A percentile compares a stretch with the other conserved stretches of the same genome.
Conservation (phyloP, 2,797 vertebrate genomes). For the Macropodus opercularis region DNA sequence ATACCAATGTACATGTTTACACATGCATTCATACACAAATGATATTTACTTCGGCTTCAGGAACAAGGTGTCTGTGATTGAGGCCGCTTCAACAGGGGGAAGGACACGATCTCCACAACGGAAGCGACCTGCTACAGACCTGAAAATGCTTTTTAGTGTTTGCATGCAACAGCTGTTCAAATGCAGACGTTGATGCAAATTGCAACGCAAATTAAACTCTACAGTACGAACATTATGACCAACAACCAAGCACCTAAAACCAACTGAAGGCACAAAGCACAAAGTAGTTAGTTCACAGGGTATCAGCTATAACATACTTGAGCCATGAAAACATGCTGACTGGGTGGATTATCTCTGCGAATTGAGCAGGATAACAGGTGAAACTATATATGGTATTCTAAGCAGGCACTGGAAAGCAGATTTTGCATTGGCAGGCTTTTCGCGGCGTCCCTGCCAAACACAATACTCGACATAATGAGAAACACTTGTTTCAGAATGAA, state of each 20-base stretch:
- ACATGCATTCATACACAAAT: neutral
- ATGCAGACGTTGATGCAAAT: too few species aligned
- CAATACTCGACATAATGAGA: slow-evolving; percentile 80
- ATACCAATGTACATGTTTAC: neutral
- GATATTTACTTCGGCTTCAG: neutral
- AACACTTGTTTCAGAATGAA: slow-evolving; percentile 76
- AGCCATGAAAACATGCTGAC: slow-evolving; percentile 57
- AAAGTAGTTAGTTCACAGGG: slow-evolving; percentile 7
- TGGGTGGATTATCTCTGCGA: slow-evolving; percentile 62
- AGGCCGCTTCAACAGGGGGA: too few species aligned
- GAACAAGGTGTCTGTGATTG: too few species aligned
- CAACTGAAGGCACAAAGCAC: neutral
- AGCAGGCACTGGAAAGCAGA: slow-evolving; percentile 75
- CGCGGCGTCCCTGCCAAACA: slow-evolving; percentile 67
- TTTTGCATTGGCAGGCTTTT: slow-evolving; percentile 71
- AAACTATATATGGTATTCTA: slow-evolving; percentile 80
- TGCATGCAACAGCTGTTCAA: too few species aligned
- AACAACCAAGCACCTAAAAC: too few species aligned
- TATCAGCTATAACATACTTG: slow-evolving; percentile 29
- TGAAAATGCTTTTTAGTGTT: too few species aligned
- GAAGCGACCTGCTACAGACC: too few species aligned
- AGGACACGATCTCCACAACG: too few species aligned
- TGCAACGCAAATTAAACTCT: too few species aligned
- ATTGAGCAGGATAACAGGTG: slow-evolving; percentile 75
- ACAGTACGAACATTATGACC: slow-evolving; percentile 6